Conservation (phyloP, 2,888 invertebrate genomes). For the Heteropelma amictum region DNA sequence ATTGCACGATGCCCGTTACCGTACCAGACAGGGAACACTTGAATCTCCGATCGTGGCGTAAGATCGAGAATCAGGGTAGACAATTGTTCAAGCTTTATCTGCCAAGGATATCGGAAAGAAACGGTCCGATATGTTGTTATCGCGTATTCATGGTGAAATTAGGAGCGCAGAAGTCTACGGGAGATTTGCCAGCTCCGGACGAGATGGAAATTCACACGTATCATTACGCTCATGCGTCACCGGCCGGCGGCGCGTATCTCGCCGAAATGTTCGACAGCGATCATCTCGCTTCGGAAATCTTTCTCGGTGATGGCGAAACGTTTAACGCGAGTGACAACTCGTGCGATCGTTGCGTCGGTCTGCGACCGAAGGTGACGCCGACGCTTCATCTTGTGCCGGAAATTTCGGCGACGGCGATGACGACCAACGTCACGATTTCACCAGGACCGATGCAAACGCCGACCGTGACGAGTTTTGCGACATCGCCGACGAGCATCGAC, state of each 20-base stretch:
- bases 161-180: slow-evolving; percentile 81
- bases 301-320: slow-evolving; percentile 85
- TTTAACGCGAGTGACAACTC: slow-evolving; percentile 69
- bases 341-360: slow-evolving; percentile 80
- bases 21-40: slow-evolving; percentile 84
- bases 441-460: slow-evolving; percentile 54
- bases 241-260: slow-evolving; percentile 87
- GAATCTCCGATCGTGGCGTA: slow-evolving; percentile 82
- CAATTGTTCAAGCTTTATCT: slow-evolving; percentile 87
- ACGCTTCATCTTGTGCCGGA: slow-evolving; percentile 71
- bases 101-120: slow-evolving; percentile 89
- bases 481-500: slow-evolving; percentile 36
- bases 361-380: slow-evolving; percentile 75
- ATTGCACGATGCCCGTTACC: slow-evolving; percentile 86
- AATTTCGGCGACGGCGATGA: slow-evolving; percentile 44
- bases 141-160: slow-evolving; percentile 89
- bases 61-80: slow-evolving; percentile 82
- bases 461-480: slow-evolving; percentile 33
- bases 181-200: slow-evolving; percentile 84
- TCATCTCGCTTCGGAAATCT: slow-evolving; percentile 83
- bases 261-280: slow-evolving; percentile 90
- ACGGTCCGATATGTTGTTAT: slow-evolving; percentile 93
- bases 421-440: slow-evolving; percentile 48
- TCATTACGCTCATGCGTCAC: slow-evolving; percentile 85
- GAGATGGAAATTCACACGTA: slow-evolving; percentile 86